These are phyloP conservation scores for Aplysina aerophoba DNA, from an alignment of 37 sponge, comb jelly and placozoan genomes.

Conservation along the genomic window DNA sequence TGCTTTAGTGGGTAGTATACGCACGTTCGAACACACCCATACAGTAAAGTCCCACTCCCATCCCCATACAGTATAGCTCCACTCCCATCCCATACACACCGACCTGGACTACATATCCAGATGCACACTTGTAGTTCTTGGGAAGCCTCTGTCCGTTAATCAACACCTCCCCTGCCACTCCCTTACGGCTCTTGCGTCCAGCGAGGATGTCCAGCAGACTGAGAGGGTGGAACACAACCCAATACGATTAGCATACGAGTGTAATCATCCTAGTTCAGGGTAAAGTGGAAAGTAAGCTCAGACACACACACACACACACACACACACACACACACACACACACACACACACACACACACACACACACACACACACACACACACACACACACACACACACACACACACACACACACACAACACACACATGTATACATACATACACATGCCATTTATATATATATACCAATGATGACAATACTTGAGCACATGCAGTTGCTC, in stretches of 20 bases:
- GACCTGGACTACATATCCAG: conserved; percentile 76
- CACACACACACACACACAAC: no score
- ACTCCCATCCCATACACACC: conserved; percentile 55
- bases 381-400: background rate
- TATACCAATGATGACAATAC: background rate
- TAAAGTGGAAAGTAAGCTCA: no score
- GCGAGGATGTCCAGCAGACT: conserved; percentile 79
- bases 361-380: no score
- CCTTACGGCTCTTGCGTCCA: conserved; percentile 52
- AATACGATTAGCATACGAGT: no score
- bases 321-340: conserved; percentile 9
- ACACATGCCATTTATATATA: background rate
- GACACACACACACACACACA: background rate
- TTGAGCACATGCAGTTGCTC: background rate
- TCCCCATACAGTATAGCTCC: background rate
- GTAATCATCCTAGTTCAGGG: no score
- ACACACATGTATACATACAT: background rate
- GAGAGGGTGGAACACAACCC: no score
- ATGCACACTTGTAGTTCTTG: conserved; percentile 59
- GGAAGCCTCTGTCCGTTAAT: conserved; percentile 58
- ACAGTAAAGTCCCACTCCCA: background rate
- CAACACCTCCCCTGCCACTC: conserved; percentile 47
- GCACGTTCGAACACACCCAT: no score
- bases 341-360: conserved; percentile 6
- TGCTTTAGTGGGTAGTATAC: no score